Percentiles rank a stretch among this genome's conserved stretches.
Evolutionary conservation across 1,140 invertebrate species (phyloP).

Genomic region (Saccostrea glomerata): DNA sequence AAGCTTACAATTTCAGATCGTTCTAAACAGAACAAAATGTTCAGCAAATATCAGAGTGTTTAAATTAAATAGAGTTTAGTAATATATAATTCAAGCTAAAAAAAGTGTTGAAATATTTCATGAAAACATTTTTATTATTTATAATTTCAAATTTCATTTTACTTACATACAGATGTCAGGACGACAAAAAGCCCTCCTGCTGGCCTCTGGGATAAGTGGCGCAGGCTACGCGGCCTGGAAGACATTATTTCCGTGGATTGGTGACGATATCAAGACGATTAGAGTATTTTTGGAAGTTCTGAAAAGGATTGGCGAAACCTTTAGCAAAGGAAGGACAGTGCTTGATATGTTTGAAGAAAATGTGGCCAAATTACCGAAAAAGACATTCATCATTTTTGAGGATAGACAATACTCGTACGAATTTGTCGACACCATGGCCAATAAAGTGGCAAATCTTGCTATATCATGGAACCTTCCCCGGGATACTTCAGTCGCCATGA

Average conservation of each 20-base stretch:
- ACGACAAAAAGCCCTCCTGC: background rate
- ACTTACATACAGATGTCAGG: background rate
- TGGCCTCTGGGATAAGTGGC: slow-evolving; percentile 18
- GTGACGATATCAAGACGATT: slow-evolving; percentile 49
- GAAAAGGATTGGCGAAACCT: background rate
- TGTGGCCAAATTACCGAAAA: slow-evolving; percentile 50
- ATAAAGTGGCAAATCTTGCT: slow-evolving; percentile 54
- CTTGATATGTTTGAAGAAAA: slow-evolving; percentile 61
- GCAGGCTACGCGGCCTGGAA: slow-evolving; percentile 35
- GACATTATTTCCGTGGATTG: slow-evolving; percentile 44
- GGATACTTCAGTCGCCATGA: slow-evolving; percentile 61
- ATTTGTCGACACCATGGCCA: slow-evolving; percentile 59
- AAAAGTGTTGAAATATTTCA: background rate
- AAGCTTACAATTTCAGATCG: too few relatives aligned
- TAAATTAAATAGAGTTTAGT: too few relatives aligned
- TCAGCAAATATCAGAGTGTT: too few relatives aligned
- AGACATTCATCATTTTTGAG: slow-evolving; percentile 62
- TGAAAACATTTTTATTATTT: too few relatives aligned
- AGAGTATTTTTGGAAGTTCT: background rate
- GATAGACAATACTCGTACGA: slow-evolving; percentile 59
- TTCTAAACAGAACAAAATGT: too few relatives aligned
- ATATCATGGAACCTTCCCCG: slow-evolving; percentile 46
- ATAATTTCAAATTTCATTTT: too few relatives aligned
- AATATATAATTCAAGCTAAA: too few relatives aligned
- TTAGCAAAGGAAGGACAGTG: slow-evolving; percentile 38